A percentile compares a stretch with the other conserved stretches of the same genome.
Conservation (phyloP, 35 echinoderm and acorn worm species). For the Heliocidaris erythrogramma region DNA sequence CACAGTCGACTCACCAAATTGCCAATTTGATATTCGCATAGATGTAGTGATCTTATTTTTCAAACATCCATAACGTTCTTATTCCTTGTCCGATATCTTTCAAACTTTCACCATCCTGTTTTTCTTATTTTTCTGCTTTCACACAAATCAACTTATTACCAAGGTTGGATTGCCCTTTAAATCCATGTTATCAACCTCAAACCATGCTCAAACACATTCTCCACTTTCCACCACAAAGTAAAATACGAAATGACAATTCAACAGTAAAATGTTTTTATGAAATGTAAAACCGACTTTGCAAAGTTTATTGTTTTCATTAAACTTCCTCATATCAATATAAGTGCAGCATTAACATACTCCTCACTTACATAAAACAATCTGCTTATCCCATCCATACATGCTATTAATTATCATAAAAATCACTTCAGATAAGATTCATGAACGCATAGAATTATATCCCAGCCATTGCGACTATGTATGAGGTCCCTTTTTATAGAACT, state of each 20-base stretch:
- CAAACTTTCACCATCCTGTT: no score
- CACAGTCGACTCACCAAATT: no score
- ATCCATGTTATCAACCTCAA: no score
- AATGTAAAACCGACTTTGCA: constrained; percentile 30
- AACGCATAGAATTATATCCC: constrained; percentile 22
- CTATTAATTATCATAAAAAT: neutral
- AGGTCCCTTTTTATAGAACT: neutral
- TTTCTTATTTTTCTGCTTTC: no score
- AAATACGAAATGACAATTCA: neutral
- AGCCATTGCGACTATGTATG: neutral
- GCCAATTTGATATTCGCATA: no score
- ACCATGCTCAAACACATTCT: neutral
- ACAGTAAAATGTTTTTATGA: constrained; percentile 12
- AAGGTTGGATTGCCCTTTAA: no score
- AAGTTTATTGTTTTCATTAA: constrained; percentile 23
- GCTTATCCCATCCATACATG: neutral
- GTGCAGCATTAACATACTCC: neutral
- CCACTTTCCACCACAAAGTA: neutral
- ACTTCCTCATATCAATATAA: neutral
- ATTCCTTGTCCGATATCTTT: no score
- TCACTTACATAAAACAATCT: neutral
- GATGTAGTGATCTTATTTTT: no score
- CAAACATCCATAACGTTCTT: no score
- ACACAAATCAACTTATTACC: no score
- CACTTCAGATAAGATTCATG: neutral